These are phyloP conservation scores for Rattus rattus DNA, from an alignment of 2,113 vertebrate species.

Conservation along the genomic window DNA sequence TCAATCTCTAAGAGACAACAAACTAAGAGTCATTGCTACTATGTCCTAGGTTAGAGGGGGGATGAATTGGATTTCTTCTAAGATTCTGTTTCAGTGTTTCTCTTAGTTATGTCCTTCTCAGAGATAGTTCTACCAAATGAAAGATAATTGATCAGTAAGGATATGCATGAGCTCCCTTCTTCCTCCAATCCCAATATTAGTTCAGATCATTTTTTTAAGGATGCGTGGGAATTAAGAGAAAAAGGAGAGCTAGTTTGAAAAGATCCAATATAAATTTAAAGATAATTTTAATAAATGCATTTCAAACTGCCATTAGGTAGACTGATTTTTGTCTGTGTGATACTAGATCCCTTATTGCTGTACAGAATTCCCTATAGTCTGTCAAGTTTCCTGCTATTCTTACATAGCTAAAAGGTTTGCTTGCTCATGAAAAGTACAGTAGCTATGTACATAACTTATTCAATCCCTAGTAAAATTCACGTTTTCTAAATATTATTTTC, in stretches of 20 bases:
- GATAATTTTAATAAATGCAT: not conserved
- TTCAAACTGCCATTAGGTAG: not conserved
- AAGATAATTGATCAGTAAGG: not conserved
- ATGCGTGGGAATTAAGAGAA: not conserved
- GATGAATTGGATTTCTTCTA: not conserved
- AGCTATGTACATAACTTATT: not conserved
- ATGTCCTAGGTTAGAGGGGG: not conserved
- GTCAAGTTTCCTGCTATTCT: not conserved
- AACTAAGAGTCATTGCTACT: not conserved
- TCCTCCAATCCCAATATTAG: not conserved
- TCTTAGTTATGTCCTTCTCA: not conserved
- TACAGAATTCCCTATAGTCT: not conserved
- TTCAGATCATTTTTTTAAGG: conserved; percentile 21
- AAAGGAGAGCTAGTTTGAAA: not conserved
- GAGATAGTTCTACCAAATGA: not conserved
- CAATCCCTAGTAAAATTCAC: not conserved
- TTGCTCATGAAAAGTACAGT: not conserved
- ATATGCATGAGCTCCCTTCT: not conserved
- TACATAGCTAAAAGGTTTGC: not conserved
- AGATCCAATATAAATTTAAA: not conserved
- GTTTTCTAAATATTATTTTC: not conserved
- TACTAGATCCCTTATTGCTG: not conserved
- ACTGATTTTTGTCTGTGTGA: not conserved
- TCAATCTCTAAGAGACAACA: conserved; percentile 29
- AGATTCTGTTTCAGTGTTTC: not conserved